Evolutionary conservation across 1,140 invertebrate genomes (phyloP).

Genomic region (Myzus persicae): DNA sequence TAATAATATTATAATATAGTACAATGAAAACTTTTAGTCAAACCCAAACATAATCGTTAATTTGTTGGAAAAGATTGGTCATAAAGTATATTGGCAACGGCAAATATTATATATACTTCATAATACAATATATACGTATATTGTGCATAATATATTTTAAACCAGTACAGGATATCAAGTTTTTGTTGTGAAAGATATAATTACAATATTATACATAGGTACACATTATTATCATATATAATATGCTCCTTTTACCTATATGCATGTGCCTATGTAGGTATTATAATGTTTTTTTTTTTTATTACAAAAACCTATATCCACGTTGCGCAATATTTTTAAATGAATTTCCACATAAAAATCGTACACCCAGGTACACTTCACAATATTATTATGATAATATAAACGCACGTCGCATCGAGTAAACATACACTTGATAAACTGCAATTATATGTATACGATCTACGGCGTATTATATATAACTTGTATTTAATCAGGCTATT

Average conservation of each 20-base stretch:
- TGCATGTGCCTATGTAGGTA: not conserved
- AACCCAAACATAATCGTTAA: constrained; percentile 2
- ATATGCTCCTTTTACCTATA: not conserved
- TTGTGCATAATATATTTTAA: not conserved
- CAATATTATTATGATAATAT: not conserved
- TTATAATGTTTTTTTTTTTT: not conserved
- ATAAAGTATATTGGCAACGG: not conserved
- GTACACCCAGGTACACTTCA: not conserved
- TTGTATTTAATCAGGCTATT: not conserved
- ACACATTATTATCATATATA: not conserved
- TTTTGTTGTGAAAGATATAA: constrained; percentile 11
- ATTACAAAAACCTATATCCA: not conserved
- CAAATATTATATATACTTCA: not conserved
- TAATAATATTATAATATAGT: too few relatives aligned
- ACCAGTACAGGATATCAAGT: not conserved
- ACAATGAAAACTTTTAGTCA: not conserved
- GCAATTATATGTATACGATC: not conserved
- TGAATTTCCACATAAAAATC: not conserved
- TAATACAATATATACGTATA: not conserved
- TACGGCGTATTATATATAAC: not conserved
- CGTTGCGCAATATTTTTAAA: not conserved
- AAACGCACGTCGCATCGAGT: not conserved
- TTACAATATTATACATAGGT: not conserved
- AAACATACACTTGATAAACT: not conserved
- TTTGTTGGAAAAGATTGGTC: not conserved